phyloP scores from a whole-genome alignment of 2,888 invertebrate species.

The Trypoxylon attenuatum region DNA sequence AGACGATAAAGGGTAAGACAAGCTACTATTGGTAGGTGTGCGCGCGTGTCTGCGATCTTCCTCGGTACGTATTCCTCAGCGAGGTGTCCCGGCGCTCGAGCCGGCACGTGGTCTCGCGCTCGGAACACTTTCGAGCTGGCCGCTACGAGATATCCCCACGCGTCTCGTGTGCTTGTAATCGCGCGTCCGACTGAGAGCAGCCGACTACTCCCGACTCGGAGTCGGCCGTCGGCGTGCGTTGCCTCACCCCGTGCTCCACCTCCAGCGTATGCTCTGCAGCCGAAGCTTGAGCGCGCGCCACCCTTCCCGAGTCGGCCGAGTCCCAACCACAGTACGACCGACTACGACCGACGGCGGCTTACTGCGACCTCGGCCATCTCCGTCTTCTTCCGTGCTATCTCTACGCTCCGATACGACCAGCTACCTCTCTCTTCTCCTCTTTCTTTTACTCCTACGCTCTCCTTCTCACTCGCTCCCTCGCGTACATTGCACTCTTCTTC shows the following conservation, averaged over 20 bases:
- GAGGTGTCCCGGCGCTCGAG: constrained; percentile 27
- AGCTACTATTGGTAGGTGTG: no score
- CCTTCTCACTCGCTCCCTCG: constrained; percentile 45
- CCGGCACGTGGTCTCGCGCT: constrained; percentile 60
- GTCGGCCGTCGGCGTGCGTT: constrained; percentile 43
- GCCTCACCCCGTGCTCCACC: constrained; percentile 31
- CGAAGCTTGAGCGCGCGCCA: constrained; percentile 34
- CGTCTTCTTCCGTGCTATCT: constrained; percentile 8
- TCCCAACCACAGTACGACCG: background rate
- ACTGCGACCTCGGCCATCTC: constrained; percentile 43
- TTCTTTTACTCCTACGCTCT: constrained; percentile 44
- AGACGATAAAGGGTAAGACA: background rate
- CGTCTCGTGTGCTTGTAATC: constrained; percentile 71
- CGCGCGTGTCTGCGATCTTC: background rate
- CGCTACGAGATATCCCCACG: constrained; percentile 53
- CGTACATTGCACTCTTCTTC: constrained; percentile 17
- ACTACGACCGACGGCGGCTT: constrained; percentile 39
- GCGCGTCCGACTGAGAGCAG: constrained; percentile 69
- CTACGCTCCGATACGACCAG: constrained; percentile 24
- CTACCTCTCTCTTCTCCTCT: constrained; percentile 34
- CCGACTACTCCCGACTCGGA: constrained; percentile 48
- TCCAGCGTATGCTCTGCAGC: constrained; percentile 1
- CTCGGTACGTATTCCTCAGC: constrained; percentile 3
- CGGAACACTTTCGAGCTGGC: constrained; percentile 53
- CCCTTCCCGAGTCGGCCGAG: constrained; percentile 8